Evolutionary conservation across 2,797 vertebrate species (phyloP).

Genomic region (Hipposideros larvatus): DNA sequence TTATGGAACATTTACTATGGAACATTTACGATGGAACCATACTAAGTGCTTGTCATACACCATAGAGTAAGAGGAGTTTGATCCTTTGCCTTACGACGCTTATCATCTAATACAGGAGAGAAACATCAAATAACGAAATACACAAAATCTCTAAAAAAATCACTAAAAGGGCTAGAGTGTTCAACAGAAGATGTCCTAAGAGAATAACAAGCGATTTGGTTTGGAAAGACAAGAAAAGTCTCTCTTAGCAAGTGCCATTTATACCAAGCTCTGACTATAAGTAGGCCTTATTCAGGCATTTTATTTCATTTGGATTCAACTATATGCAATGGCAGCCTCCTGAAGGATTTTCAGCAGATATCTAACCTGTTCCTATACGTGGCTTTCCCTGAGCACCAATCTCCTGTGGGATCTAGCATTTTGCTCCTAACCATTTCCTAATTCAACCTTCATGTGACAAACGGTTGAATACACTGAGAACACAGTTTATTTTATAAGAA

Average conservation of each 20-base stretch:
- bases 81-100: neutral
- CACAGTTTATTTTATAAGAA: neutral
- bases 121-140: neutral
- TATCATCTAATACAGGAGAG: neutral
- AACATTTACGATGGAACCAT: neutral
- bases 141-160: neutral
- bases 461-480: neutral
- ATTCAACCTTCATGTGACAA: neutral
- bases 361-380: slow-evolving; percentile 12
- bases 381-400: neutral
- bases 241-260: slow-evolving; percentile 42
- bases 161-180: neutral
- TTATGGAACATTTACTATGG: neutral
- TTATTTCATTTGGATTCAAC: slow-evolving; percentile 31
- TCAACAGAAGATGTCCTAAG: slow-evolving; percentile 41
- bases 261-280: slow-evolving; percentile 25
- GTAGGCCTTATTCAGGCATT: neutral
- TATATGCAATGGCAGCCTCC: neutral
- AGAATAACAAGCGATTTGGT: neutral
- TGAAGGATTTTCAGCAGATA: slow-evolving; percentile 27
- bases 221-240: neutral
- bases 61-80: neutral
- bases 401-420: neutral
- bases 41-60: neutral
- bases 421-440: neutral